These are phyloP conservation scores for Tenthredo distinguenda DNA, from an alignment of 2,888 invertebrate species.

Conservation along the genomic window DNA sequence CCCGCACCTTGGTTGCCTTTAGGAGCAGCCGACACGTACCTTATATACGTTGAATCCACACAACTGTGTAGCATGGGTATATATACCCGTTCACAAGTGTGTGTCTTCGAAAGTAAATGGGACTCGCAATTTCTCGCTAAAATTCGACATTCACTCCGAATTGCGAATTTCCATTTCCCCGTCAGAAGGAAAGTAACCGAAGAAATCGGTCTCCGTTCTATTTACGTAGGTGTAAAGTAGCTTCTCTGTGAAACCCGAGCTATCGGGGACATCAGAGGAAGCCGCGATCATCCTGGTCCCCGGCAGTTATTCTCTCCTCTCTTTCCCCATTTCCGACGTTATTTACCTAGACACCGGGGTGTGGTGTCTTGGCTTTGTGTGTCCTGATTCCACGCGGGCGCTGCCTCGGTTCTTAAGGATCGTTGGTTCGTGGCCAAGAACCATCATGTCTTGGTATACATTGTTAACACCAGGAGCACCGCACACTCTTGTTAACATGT, in stretches of 20 bases:
- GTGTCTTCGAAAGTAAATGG: neutral
- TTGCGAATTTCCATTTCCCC: neutral
- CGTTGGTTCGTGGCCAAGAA: slow-evolving; percentile 53
- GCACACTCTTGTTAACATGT: slow-evolving; percentile 56
- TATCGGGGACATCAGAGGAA: slow-evolving; percentile 59
- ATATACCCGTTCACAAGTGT: neutral
- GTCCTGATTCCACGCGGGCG: slow-evolving; percentile 20
- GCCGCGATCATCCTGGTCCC: slow-evolving; percentile 51
- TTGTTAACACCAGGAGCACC: slow-evolving; percentile 56
- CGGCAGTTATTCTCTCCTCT: neutral
- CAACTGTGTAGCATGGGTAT: neutral
- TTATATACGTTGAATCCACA: neutral
- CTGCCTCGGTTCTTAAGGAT: slow-evolving; percentile 7
- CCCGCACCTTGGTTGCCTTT: slow-evolving; percentile 43
- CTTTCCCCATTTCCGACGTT: slow-evolving; percentile 35
- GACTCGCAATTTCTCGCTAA: neutral
- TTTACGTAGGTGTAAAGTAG: slow-evolving; percentile 63
- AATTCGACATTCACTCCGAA: neutral
- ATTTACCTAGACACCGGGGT: slow-evolving; percentile 56
- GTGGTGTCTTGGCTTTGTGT: slow-evolving; percentile 56
- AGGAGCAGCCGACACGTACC: neutral
- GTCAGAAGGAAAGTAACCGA: neutral
- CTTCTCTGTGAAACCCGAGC: slow-evolving; percentile 61
- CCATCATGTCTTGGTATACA: slow-evolving; percentile 56
- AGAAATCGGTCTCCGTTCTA: neutral